A percentile compares a stretch with the other conserved stretches of the same genome.
These are phyloP conservation scores for Halictus rubicundus DNA, from an alignment of 1,140 invertebrate genomes.

Conservation along the genomic window DNA sequence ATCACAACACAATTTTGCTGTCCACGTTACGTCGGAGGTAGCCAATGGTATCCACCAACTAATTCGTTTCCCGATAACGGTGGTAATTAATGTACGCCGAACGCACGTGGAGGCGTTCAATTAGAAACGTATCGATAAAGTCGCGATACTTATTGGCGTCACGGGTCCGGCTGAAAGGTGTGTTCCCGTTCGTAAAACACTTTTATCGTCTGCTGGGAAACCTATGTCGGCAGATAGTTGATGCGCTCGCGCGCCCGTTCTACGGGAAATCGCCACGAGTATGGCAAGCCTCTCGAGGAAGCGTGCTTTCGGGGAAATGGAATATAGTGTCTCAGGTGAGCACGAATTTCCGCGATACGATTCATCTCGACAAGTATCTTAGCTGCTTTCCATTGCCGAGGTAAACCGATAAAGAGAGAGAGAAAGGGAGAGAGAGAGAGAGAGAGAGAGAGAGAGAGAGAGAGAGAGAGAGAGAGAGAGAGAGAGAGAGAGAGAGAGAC, in stretches of 20 bases:
- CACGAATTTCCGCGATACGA: constrained; percentile 17
- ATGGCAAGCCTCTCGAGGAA: not conserved
- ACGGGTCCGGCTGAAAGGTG: not conserved
- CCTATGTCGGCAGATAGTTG: not conserved
- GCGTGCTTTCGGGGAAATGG: not conserved
- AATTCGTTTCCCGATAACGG: not conserved
- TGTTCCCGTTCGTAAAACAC: not conserved
- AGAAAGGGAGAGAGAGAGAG: too few relatives aligned
- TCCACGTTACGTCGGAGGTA: not conserved
- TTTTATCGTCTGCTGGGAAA: constrained; percentile 4
- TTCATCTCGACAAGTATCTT: constrained; percentile 7
- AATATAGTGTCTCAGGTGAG: not conserved
- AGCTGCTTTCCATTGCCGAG: not conserved
- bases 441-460: too few relatives aligned
- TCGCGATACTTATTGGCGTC: constrained; percentile 9
- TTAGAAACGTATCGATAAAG: constrained; percentile 9
- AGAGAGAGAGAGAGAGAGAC: too few relatives aligned
- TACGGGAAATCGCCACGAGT: not conserved
- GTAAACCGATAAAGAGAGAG: constrained; percentile 1
- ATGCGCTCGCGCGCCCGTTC: not conserved
- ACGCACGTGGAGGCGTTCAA: not conserved
- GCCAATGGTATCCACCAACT: not conserved
- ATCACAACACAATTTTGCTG: too few relatives aligned
- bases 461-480: too few relatives aligned
- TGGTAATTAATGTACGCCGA: not conserved